These are phyloP conservation scores for Oncopeltus fasciatus DNA, from an alignment of 1,140 invertebrate genomes.

Conservation along the genomic window DNA sequence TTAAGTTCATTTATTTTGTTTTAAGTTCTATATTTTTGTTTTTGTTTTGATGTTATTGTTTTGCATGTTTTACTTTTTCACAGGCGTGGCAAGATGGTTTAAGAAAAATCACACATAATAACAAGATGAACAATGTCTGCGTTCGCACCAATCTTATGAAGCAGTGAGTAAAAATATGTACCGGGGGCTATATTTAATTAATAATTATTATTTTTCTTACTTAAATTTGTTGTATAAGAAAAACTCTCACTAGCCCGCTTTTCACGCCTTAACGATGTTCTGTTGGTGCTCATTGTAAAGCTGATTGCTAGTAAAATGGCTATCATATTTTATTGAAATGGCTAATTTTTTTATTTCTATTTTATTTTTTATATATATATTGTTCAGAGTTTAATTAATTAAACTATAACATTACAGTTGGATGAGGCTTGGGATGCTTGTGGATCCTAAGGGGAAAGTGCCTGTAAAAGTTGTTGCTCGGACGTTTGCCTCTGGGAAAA, in stretches of 20 bases:
- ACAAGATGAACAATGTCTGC: conserved; percentile 93
- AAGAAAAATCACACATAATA: conserved; percentile 85
- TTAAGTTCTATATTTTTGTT: conserved; percentile 3
- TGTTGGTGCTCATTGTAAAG: not conserved
- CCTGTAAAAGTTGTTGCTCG: conserved; percentile 90
- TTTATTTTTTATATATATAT: too few relatives aligned
- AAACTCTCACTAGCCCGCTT: not conserved
- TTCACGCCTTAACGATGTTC: not conserved
- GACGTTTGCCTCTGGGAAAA: conserved; percentile 96
- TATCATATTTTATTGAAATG: not conserved
- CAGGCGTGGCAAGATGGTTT: conserved; percentile 86
- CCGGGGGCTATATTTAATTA: not conserved
- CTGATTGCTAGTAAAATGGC: not conserved
- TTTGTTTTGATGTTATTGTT: conserved; percentile 12
- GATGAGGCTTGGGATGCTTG: conserved; percentile 88
- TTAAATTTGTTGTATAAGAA: not conserved
- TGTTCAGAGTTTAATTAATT: not conserved
- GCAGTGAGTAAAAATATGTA: conserved; percentile 62
- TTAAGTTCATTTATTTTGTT: conserved; percentile 4
- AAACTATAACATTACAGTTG: conserved; percentile 52
- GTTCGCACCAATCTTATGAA: conserved; percentile 90
- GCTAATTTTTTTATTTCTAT: not conserved
- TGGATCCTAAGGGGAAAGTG: conserved; percentile 88
- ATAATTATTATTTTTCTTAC: not conserved
- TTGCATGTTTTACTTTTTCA: conserved; percentile 19